These are phyloP conservation scores for Galago senegalensis DNA, from an alignment of 2,797 vertebrate species.

Conservation along the genomic window DNA sequence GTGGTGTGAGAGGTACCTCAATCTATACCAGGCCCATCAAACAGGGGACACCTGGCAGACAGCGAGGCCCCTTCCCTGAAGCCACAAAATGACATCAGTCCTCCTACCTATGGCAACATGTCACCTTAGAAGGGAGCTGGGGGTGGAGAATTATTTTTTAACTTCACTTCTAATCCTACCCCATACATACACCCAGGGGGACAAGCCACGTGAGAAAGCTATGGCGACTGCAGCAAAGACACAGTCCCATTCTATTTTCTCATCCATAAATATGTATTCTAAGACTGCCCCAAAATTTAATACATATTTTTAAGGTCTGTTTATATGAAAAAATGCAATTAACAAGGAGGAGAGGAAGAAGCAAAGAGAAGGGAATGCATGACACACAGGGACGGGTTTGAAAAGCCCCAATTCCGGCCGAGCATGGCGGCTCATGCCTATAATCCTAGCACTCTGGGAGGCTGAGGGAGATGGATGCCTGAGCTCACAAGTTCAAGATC, in stretches of 20 bases:
- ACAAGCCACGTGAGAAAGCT: not conserved
- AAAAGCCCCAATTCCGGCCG: too few relatives aligned
- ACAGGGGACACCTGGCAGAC: not conserved
- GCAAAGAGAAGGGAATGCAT: not conserved
- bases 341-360: not conserved
- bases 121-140: not conserved
- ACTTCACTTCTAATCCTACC: fast-evolving
- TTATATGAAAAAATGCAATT: not conserved
- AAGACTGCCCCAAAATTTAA: not conserved
- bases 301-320: not conserved
- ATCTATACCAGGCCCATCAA: not conserved
- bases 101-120: not conserved
- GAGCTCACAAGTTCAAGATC: too few relatives aligned
- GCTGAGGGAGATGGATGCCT: too few relatives aligned
- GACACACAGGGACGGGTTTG: not conserved
- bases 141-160: not conserved
- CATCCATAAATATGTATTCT: not conserved
- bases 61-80: too few relatives aligned
- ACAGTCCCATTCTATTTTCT: not conserved
- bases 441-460: too few relatives aligned
- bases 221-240: not conserved
- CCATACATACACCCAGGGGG: not conserved
- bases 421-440: too few relatives aligned
- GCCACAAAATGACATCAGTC: not conserved
- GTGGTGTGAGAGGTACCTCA: not conserved